Base-by-base conservation (phyloP, 2,797 vertebrate species). In the Lerista edwardsae region DNA sequence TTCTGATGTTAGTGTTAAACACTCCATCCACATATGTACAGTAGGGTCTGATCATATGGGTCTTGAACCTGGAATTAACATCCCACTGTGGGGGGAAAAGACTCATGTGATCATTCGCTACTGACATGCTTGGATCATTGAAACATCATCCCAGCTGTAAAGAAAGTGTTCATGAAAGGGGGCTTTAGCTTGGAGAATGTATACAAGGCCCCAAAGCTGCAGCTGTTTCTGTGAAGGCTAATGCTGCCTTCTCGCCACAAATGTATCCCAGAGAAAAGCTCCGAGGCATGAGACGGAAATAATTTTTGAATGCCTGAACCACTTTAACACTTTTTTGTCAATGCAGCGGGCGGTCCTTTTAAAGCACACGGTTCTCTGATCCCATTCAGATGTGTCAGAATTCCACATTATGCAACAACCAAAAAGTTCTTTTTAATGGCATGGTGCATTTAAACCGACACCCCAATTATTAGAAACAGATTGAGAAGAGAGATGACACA, bases 391-490 rank as follows among this genome's bases (percentile, higher is more conserved):
- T 55, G 19, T 29, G 55, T 47, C 44, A 34, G n/a, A 36, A 78
- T 78, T 36, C 39, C 65, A 44, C 25, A 23, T 21, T 41, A 71
- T 25, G 67, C 67, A 69, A 7, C n/a, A 78, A 71, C 4, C 44
- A 25, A 71, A 47, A 3, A 1, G 25, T 14, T 84, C 27, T 65
- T 47, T 65, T 59, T 29, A 61, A 84, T 14, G 3, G 36, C 2
- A 9, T 29, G 1, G 25, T 47, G 17, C 14, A n/a, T 47, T 27
- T 15, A 23, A 84, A 34, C 15, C 55, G 27, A 39, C 47, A 71
- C n/a, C 11, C 19, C 12, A 12, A 5, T 79, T 78, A 79, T 64
- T 78, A 62, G 75, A 84, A 79, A 79, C 83, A 84, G 75, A 84
- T 79, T 62, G 55, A 72, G 75, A 36, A 84, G 67, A 61, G 65